Base-by-base conservation (phyloP, 2,797 vertebrate species). In the Rhinophrynus dorsalis region DNA sequence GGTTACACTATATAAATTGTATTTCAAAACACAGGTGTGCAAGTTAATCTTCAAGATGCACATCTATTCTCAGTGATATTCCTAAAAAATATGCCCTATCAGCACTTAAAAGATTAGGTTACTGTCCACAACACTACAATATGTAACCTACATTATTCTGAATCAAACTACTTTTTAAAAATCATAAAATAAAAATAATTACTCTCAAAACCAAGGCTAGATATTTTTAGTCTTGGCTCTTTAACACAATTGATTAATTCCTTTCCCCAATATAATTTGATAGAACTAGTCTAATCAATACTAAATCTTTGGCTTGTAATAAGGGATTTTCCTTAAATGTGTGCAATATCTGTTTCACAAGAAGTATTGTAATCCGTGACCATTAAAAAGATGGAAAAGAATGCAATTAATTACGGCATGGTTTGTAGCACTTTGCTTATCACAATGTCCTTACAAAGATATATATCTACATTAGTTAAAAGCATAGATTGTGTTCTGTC, bases 361-460 rank as follows among this genome's bases (percentile, higher is more conserved):
- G 60, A 73, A 59, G 33, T 52, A 59, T 60, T 13, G 23, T 29
- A 18, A 6, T 26, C 37, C 17, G 23, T 29, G 24, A 6, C 30
- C 37, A 52, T 73, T 66, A 73, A 66, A 73, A 73, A 73, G 62
- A 73, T 66, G 57, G 30, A 47, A 54, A 67, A 74, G 74, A 74
- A 54, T 35, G 76, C 76, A 71, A 80, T 73, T 74, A 75, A 1
- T 66, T 76, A 68, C 68, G 70, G 57, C 29, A 71, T 76, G 66
- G 58, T 74, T 69, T 78, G 69, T 62, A 78, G 76, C 68, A 74
- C 52, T 75, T 77, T 79, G 77, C 78, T 81, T 79, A 77, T 77
- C 75, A 75, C 74, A 78, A 78, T 67, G 76, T 76, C 55, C 69
- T 72, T 73, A 66, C 57, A 78, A 63, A 77, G 79, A 80, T 82